Evolutionary conservation across 2,888 invertebrate species (phyloP), one percentile per base, ranked within the genome.

Genomic region (Heliothis peltigera): DNA sequence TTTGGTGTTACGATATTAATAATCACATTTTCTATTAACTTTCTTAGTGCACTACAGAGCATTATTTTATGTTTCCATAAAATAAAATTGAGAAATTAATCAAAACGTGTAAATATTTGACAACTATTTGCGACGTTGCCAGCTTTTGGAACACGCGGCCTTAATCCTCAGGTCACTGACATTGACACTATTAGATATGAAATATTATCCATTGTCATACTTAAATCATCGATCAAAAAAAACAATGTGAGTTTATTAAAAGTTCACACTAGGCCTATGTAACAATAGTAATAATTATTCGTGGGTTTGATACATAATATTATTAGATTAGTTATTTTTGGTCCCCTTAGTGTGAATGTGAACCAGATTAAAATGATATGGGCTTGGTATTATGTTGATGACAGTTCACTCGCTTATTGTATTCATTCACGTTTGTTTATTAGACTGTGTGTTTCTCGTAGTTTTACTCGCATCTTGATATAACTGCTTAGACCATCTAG

Each of bases 171-270:
- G 82, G 84, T 87, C 83, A 84, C 52, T 80, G 83, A 81, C 87
- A 86, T 87, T 87, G 87, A 86, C 87, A 84, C 83, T 80, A 63
- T 85, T 87, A 58, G 58, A 58, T 57, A 49, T 68, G 52, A 77
- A 71, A 62, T 57, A 80, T 74, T 48, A 64, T 57, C 69, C 59
- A 80, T 80, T 82, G 82, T 82, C 28, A 55, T 60, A 49, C 62
- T 46, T 12, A 56, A 71, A 68, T 70, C 64, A 82, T 80, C 64
- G 74, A 79, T 79, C 67, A 74, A 67, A 64, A 59, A n/a, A 74
- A 53, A 69, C 66, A 74, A 59, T 47, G 12, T 44, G 55, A 65
- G 60, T 67, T 18, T 42, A 0, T 66, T 64, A 73, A 64, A 71
- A 74, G 43, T 64, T 74, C 70, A 67, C 47, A 35, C n/a, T 57